These are phyloP conservation scores for Malurus cyaneus DNA, from an alignment of 2,113 vertebrate species.

Conservation along the genomic window DNA sequence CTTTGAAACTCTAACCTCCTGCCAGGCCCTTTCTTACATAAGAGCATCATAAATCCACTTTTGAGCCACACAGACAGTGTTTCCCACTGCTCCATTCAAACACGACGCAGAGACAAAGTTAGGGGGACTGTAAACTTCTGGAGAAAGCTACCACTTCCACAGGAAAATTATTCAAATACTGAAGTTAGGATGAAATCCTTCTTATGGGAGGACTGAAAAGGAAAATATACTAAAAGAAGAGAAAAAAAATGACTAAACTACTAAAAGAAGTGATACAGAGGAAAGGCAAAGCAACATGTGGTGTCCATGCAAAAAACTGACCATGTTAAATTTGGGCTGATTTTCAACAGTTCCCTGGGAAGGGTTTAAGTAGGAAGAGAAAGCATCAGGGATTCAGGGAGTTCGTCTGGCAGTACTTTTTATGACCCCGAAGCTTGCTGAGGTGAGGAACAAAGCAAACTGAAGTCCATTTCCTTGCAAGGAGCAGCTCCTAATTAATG, in stretches of 20 bases:
- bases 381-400: background rate
- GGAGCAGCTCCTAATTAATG: slow-evolving; percentile 49
- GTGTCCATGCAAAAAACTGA: background rate
- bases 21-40: background rate
- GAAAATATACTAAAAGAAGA: background rate
- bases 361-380: slow-evolving; percentile 1
- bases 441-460: slow-evolving; percentile 41
- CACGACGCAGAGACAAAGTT: background rate
- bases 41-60: background rate
- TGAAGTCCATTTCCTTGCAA: slow-evolving; percentile 38
- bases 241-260: background rate
- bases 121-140: background rate
- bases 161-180: background rate
- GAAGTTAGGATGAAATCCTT: background rate
- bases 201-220: background rate
- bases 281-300: background rate
- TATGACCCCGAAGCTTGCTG: background rate
- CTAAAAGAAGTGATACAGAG: background rate
- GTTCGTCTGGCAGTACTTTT: slow-evolving; percentile 14
- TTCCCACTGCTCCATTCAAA: background rate
- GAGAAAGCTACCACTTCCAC: background rate
- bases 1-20: background rate
- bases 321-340: background rate
- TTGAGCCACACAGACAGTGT: background rate
- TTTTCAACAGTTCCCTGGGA: slow-evolving; percentile 8